Conservation (phyloP, 2,113 vertebrate species). For the Otis tarda region DNA sequence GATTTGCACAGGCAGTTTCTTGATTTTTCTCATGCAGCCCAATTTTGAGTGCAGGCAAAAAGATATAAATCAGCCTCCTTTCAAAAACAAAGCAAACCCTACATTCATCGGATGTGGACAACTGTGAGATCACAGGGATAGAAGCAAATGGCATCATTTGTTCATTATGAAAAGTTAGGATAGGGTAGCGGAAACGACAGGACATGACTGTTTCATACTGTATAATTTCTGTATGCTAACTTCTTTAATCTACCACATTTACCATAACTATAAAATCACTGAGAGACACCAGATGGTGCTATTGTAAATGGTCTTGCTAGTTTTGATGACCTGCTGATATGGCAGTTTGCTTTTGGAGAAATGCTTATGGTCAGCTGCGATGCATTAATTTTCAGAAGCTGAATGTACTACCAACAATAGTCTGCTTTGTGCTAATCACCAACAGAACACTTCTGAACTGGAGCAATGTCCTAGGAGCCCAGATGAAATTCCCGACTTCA, state of each 20-base stretch:
- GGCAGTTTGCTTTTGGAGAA: background rate
- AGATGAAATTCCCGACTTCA: background rate
- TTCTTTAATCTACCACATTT: background rate
- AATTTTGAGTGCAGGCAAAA: background rate
- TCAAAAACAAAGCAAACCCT: background rate
- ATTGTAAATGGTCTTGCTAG: slow-evolving; percentile 1
- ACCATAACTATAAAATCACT: background rate
- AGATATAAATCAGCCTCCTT: background rate
- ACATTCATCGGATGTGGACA: background rate
- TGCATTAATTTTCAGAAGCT: background rate
- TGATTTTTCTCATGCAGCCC: background rate
- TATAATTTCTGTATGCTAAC: background rate
- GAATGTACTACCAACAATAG: background rate
- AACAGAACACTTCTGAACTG: background rate
- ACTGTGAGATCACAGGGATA: background rate
- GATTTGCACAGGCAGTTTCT: background rate
- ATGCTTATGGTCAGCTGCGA: background rate
- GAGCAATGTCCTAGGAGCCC: background rate
- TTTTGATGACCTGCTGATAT: background rate
- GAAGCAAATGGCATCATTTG: background rate
- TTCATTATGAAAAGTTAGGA: background rate
- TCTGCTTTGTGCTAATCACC: background rate
- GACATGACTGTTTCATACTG: background rate
- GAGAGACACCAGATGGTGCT: slow-evolving; percentile 40
- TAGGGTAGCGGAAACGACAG: background rate